These are phyloP conservation scores for Lepus timidus DNA, from an alignment of 2,113 vertebrate genomes.

Conservation along the genomic window DNA sequence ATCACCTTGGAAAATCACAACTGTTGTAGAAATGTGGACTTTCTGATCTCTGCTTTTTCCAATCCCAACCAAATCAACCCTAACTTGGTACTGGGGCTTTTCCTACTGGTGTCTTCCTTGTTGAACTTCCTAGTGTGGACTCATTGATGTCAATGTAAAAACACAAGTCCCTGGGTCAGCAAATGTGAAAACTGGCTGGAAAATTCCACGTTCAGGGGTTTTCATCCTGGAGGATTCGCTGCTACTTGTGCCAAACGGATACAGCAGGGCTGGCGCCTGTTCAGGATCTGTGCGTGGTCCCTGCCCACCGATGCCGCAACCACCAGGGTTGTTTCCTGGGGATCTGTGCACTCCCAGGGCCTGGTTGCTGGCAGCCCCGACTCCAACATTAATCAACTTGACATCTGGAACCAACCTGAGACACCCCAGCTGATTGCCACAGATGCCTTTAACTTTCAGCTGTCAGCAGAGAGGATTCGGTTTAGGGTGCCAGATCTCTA, in stretches of 20 bases:
- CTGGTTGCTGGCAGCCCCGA: constrained; percentile 49
- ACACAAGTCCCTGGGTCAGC: not conserved
- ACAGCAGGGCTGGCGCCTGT: not conserved
- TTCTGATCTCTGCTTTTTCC: not conserved
- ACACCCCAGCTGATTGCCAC: constrained; percentile 47
- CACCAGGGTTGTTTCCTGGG: constrained; percentile 36
- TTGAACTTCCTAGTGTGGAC: not conserved
- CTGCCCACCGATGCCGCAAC: constrained; percentile 9
- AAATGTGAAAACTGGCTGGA: constrained; percentile 20
- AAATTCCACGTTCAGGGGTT: not conserved
- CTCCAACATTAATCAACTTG: constrained; percentile 67
- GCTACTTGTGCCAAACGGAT: not conserved
- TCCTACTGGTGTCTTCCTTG: not conserved
- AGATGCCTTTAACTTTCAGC: constrained; percentile 66
- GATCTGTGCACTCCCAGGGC: not conserved
- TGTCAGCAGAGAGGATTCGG: constrained; percentile 65
- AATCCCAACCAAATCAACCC: not conserved
- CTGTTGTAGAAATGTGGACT: not conserved
- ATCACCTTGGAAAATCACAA: not conserved
- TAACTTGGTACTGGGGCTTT: not conserved
- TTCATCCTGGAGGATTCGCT: not conserved
- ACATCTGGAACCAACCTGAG: constrained; percentile 67
- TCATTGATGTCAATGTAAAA: not conserved
- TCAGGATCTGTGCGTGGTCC: not conserved
- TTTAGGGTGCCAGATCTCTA: constrained; percentile 47